phyloP scores from a whole-genome alignment of 2,797 vertebrate genomes.

The Eulemur albifrons region DNA sequence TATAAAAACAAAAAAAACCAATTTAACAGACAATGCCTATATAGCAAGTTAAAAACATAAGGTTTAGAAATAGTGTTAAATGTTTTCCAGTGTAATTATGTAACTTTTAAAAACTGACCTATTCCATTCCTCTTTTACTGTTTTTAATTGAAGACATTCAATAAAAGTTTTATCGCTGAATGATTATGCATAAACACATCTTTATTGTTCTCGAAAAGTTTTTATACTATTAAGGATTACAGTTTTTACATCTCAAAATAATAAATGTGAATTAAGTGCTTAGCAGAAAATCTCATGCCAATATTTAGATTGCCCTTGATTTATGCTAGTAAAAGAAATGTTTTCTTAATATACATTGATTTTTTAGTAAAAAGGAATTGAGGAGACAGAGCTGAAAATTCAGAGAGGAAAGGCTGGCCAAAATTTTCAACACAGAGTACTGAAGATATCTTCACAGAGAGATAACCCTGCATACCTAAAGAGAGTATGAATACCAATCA shows the following conservation, averaged over 20 bases:
- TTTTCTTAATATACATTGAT: background rate
- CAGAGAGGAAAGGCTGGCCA: background rate
- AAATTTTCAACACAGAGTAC: background rate
- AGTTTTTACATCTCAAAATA: background rate
- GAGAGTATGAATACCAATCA: background rate
- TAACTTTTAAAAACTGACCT: background rate
- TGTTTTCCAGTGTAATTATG: background rate
- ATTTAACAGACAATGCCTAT: background rate
- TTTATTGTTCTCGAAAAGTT: background rate
- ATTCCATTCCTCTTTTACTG: background rate
- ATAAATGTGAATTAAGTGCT: background rate
- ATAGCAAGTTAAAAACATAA: constrained; percentile 49
- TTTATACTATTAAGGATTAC: background rate
- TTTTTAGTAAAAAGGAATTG: background rate
- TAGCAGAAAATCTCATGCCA: background rate
- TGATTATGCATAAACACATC: background rate
- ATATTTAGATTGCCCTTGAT: background rate
- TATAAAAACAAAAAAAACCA: background rate
- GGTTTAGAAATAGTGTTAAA: constrained; percentile 20
- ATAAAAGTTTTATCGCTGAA: background rate
- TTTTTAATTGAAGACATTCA: background rate
- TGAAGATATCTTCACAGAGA: background rate
- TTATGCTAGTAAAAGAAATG: background rate
- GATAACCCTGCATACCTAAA: background rate
- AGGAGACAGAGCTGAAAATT: background rate